phyloP scores from a whole-genome alignment of 30 jellyfish, hydroid and myxozoan species.

The Aurelia sp. region DNA sequence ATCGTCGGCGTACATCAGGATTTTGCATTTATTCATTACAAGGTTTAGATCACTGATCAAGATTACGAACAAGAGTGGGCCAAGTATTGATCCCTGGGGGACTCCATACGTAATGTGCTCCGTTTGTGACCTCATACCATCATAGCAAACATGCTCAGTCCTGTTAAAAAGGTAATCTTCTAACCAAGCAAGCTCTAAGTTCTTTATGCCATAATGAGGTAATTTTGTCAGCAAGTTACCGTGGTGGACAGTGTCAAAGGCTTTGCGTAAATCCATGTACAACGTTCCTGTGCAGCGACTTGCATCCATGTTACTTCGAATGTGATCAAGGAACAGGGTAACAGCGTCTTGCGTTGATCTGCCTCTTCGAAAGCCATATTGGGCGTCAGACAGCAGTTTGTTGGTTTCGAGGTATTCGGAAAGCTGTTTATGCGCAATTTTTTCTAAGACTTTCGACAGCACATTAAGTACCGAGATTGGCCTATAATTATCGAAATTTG shows the following conservation, averaged over 20 bases:
- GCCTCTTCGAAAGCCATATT: no score
- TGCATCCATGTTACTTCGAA: slow-evolving; percentile 20
- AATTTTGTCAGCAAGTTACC: slow-evolving; percentile 51
- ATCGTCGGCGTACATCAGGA: no score
- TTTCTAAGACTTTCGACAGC: no score
- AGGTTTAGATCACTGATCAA: no score
- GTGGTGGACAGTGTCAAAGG: slow-evolving; percentile 42
- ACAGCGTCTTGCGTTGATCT: slow-evolving; percentile 32
- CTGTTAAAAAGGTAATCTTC: slow-evolving; percentile 66
- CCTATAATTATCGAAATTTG: no score
- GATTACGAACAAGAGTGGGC: no score
- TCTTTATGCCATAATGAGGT: slow-evolving; percentile 55
- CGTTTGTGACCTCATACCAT: no score
- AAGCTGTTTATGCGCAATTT: slow-evolving; percentile 14
- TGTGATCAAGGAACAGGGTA: slow-evolving; percentile 55
- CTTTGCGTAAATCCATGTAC: slow-evolving; percentile 43
- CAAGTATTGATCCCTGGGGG: no score
- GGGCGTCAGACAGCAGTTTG: not conserved
- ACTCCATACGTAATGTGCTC: no score
- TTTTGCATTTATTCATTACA: no score
- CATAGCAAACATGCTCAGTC: slow-evolving; percentile 50
- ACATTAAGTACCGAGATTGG: no score
- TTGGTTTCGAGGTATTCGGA: slow-evolving; percentile 41
- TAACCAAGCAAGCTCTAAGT: slow-evolving; percentile 63
- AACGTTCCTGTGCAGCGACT: slow-evolving; percentile 57